These are phyloP conservation scores for Cebuella pygmaea DNA, from an alignment of 2,797 vertebrate species.

Conservation along the genomic window DNA sequence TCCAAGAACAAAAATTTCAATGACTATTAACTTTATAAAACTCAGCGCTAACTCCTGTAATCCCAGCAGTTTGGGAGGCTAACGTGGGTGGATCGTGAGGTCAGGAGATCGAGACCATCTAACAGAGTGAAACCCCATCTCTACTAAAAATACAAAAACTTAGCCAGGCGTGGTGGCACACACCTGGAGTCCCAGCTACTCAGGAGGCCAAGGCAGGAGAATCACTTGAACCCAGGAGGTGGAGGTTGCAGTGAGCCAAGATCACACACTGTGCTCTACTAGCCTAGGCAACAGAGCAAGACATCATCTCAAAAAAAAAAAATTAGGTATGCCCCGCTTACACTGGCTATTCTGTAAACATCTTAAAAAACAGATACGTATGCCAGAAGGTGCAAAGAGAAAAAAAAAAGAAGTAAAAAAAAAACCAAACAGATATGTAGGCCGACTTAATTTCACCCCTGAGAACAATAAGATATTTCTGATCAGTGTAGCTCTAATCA, in stretches of 20 bases:
- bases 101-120: not conserved
- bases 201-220: too few relatives aligned
- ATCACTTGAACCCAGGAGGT: too few relatives aligned
- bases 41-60: not conserved
- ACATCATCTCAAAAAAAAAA: not conserved
- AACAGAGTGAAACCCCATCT: not conserved
- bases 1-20: not conserved
- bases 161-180: too few relatives aligned
- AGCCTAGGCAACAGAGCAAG: not conserved
- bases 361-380: not conserved
- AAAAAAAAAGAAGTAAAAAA: too few relatives aligned
- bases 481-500: not conserved
- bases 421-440: not conserved
- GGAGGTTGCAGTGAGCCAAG: too few relatives aligned
- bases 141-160: too few relatives aligned
- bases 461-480: slow-evolving; percentile 15
- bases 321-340: not conserved
- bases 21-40: slow-evolving; percentile 18
- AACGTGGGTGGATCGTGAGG: not conserved
- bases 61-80: not conserved
- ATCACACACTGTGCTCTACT: too few relatives aligned
- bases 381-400: not conserved
- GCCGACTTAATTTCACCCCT: not conserved
- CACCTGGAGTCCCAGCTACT: too few relatives aligned
- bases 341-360: not conserved